Conservation (phyloP, 2,888 invertebrate species). For the Alitta virens region DNA sequence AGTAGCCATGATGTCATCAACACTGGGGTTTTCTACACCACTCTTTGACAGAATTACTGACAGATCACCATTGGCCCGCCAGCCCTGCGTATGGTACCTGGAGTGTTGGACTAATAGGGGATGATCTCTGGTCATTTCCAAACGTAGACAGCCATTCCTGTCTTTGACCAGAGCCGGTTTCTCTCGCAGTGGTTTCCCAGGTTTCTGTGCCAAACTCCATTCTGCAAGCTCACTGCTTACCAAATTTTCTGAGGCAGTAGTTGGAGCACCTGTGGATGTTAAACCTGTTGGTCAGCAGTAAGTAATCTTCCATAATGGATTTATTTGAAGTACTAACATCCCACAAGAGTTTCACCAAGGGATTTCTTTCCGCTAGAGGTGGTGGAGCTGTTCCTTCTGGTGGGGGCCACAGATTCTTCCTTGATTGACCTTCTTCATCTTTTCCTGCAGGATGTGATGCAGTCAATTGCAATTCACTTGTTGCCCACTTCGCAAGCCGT, state of each 20-base stretch:
- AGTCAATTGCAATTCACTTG: conserved; percentile 22
- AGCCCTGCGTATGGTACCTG: conserved; percentile 29
- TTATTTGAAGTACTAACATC: no score
- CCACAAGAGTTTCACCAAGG: conserved; percentile 24
- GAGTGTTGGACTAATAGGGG: conserved; percentile 32
- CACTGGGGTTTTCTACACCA: conserved; percentile 28
- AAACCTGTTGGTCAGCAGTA: no score
- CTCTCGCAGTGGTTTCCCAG: conserved; percentile 17
- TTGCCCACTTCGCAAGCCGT: conserved; percentile 19
- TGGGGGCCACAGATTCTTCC: conserved; percentile 32
- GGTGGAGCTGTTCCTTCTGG: conserved; percentile 30
- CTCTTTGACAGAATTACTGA: conserved; percentile 31
- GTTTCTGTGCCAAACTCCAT: conserved; percentile 30
- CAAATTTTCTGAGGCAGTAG: conserved; percentile 16
- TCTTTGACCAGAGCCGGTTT: conserved; percentile 27
- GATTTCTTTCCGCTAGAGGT: conserved; percentile 29
- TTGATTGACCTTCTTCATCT: conserved; percentile 23
- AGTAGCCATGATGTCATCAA: conserved; percentile 25
- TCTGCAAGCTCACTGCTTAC: conserved; percentile 14
- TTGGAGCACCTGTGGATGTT: background rate
- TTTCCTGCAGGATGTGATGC: conserved; percentile 31
- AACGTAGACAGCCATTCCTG: conserved; percentile 27
- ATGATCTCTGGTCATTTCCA: conserved; percentile 34
- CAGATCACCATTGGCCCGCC: conserved; percentile 33
- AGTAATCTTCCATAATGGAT: no score